Evolutionary conservation across 2,113 vertebrate genomes (phyloP).

Genomic region (Delphinapterus leucas): DNA sequence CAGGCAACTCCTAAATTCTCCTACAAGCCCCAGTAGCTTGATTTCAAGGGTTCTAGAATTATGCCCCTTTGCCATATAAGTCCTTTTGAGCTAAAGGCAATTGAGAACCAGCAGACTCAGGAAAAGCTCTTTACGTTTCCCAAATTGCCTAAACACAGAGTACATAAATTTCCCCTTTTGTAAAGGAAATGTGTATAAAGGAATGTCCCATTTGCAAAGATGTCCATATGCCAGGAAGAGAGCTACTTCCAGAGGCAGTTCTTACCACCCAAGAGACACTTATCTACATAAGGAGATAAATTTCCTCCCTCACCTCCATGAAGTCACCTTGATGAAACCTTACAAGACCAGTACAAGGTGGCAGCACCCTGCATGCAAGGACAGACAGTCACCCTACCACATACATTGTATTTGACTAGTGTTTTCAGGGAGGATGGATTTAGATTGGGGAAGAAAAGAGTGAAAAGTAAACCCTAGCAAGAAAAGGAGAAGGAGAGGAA

Average conservation of each 20-base stretch:
- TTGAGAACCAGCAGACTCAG: not conserved
- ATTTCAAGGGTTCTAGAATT: not conserved
- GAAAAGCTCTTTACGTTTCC: too few relatives aligned
- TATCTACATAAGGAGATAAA: fast-evolving
- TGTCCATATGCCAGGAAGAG: too few relatives aligned
- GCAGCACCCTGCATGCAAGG: fast-evolving
- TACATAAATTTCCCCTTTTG: not conserved
- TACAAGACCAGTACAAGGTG: fast-evolving
- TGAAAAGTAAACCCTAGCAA: not conserved
- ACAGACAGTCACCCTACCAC: fast-evolving
- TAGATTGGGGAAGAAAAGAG: fast-evolving
- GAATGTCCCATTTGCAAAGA: not conserved
- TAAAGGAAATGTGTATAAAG: not conserved
- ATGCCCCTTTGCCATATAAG: not conserved
- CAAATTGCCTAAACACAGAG: not conserved
- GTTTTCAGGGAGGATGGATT: not conserved
- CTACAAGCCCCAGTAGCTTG: fast-evolving
- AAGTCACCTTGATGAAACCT: not conserved
- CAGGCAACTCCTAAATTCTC: too few relatives aligned
- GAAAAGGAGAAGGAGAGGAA: too few relatives aligned
- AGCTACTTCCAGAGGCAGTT: not conserved
- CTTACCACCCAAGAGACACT: not conserved
- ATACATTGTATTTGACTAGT: fast-evolving
- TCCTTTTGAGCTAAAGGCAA: not conserved
- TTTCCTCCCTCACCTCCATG: fast-evolving